These are phyloP conservation scores for Trissoscelio sp. DNA, from an alignment of 2,888 invertebrate genomes.

Conservation along the genomic window DNA sequence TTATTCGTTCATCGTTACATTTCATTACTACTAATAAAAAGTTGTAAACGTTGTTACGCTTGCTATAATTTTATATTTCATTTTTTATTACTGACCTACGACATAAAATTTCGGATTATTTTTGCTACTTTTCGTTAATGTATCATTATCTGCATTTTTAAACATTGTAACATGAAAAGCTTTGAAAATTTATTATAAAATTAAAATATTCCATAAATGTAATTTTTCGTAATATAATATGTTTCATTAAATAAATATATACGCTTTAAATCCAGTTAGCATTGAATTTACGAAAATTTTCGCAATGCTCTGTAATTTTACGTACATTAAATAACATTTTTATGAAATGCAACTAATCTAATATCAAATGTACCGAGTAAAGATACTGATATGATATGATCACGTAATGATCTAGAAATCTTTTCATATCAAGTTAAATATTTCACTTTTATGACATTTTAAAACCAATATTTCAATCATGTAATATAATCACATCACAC, in stretches of 20 bases:
- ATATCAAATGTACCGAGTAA: slow-evolving; percentile 9
- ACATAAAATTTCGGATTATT: not conserved
- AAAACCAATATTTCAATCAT: not conserved
- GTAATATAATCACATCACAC: slow-evolving; percentile 6
- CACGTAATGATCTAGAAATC: not conserved
- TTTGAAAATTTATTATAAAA: not conserved
- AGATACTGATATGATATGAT: not conserved
- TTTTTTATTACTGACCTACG: not conserved
- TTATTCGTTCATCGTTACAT: slow-evolving; percentile 9
- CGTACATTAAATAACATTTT: not conserved
- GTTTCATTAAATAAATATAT: too few relatives aligned
- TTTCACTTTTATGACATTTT: slow-evolving; percentile 7
- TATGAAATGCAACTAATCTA: not conserved
- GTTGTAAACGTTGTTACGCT: slow-evolving; percentile 2
- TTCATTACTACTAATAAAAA: slow-evolving; percentile 19
- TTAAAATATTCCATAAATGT: not conserved
- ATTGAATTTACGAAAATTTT: too few relatives aligned
- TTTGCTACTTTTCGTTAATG: not conserved
- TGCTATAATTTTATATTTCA: slow-evolving; percentile 17
- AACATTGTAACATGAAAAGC: not conserved
- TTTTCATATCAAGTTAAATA: not conserved
- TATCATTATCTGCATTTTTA: not conserved
- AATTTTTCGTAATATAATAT: too few relatives aligned
- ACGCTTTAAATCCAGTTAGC: too few relatives aligned
- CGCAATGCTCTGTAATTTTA: too few relatives aligned